Conservation (phyloP, 2,797 vertebrate genomes). For the Crenuchus spilurus region DNA sequence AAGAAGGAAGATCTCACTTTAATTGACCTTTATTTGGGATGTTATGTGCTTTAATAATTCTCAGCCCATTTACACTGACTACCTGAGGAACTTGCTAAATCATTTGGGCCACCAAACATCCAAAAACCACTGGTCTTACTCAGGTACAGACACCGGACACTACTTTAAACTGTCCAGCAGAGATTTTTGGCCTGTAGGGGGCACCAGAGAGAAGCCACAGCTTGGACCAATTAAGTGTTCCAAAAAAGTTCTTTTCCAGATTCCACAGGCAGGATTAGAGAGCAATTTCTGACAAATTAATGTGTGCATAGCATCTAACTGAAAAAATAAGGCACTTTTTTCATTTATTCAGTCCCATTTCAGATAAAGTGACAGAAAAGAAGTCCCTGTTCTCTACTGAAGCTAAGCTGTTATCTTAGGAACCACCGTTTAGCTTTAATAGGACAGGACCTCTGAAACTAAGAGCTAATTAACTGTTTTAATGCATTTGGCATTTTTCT, state of each 20-base stretch:
- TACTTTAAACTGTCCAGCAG: too few relatives aligned
- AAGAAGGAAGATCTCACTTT: too few relatives aligned
- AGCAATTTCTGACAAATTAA: not conserved
- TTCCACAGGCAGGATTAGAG: not conserved
- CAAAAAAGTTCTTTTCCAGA: not conserved
- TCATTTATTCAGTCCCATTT: not conserved
- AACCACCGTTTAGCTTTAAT: too few relatives aligned
- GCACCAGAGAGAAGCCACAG: not conserved
- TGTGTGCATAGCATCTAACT: not conserved
- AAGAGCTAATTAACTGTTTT: too few relatives aligned
- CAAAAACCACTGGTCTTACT: too few relatives aligned
- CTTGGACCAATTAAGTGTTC: not conserved
- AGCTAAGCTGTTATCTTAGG: too few relatives aligned
- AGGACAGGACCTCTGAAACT: too few relatives aligned
- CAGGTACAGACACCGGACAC: too few relatives aligned
- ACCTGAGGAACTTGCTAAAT: too few relatives aligned
- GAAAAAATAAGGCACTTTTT: not conserved
- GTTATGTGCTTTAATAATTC: not conserved
- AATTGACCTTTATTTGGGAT: not conserved
- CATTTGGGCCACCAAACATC: constrained; percentile 5
- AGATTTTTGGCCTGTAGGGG: not conserved
- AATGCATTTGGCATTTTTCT: too few relatives aligned
- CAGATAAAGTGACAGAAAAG: not conserved
- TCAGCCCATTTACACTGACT: not conserved
- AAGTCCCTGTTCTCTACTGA: not conserved